Percentiles rank a stretch among this genome's conserved stretches.
phyloP scores from a whole-genome alignment of 2,113 vertebrate genomes.

The Notarius lentiginosus region DNA sequence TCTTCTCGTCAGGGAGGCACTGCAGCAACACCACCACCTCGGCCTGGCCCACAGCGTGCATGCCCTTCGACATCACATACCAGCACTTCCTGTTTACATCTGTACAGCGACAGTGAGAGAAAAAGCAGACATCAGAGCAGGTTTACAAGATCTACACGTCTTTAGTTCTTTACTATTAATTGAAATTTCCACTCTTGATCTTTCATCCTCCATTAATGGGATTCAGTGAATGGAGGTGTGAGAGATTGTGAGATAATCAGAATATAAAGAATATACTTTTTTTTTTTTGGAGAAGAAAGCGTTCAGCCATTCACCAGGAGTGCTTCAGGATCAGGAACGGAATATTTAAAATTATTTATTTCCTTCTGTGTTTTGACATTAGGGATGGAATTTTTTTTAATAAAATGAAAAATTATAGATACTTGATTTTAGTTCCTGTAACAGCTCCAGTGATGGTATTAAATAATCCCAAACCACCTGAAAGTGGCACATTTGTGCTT shows the following conservation, averaged over 20 bases:
- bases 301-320: too few species aligned
- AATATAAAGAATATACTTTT: too few species aligned
- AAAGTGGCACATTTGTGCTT: conserved; percentile 67
- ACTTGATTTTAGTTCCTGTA: not conserved
- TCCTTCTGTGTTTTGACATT: too few species aligned
- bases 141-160: not conserved
- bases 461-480: not conserved
- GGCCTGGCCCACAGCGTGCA: conserved; percentile 94
- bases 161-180: not conserved
- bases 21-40: conserved; percentile 96
- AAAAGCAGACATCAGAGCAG: not conserved
- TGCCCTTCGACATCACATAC: conserved; percentile 95
- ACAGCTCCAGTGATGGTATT: not conserved
- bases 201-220: too few species aligned
- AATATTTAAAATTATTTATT: too few species aligned
- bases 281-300: too few species aligned
- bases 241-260: too few species aligned
- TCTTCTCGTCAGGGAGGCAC: conserved; percentile 96
- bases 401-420: too few species aligned
- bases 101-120: conserved; percentile 56
- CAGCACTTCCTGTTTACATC: conserved; percentile 99
- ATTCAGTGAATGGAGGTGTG: too few species aligned
- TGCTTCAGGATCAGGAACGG: too few species aligned
- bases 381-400: too few species aligned
- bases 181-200: too few species aligned